A percentile compares a stretch with the other conserved stretches of the same genome.
These are phyloP conservation scores for Ptychobarbus kaznakovi DNA, from an alignment of 2,797 vertebrate genomes.

Conservation along the genomic window DNA sequence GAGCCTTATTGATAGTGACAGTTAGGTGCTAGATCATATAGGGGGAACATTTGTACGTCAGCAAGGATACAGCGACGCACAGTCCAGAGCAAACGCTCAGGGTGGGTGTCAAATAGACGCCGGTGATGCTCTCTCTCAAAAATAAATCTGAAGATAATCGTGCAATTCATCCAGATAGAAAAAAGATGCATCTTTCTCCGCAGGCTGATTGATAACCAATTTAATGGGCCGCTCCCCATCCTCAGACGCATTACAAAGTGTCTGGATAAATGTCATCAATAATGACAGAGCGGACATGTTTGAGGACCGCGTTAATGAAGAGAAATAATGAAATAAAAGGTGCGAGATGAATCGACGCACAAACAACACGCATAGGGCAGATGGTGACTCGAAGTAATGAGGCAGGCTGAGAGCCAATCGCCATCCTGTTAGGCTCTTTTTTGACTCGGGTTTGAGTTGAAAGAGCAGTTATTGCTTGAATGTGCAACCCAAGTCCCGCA, in stretches of 20 bases:
- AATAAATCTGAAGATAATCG: constrained; percentile 69
- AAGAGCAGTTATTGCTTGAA: constrained; percentile 1
- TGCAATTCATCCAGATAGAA: constrained; percentile 61
- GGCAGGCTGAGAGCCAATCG: constrained; percentile 11
- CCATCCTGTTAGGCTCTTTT: not conserved
- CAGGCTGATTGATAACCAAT: constrained; percentile 69
- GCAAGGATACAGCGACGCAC: constrained; percentile 65
- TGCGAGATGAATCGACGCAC: constrained; percentile 14
- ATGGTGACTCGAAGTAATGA: constrained; percentile 8
- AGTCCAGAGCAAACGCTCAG: constrained; percentile 63
- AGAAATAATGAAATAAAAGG: constrained; percentile 45
- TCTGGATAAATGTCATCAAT: constrained; percentile 39
- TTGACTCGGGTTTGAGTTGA: not conserved
- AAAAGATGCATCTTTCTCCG: constrained; percentile 53
- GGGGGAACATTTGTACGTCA: constrained; percentile 70
- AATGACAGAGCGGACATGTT: constrained; percentile 35
- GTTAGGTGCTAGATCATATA: constrained; percentile 71
- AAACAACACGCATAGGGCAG: constrained; percentile 20
- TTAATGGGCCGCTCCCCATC: constrained; percentile 51
- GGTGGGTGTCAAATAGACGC: constrained; percentile 65
- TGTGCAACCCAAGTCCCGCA: not conserved
- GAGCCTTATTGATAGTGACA: constrained; percentile 78
- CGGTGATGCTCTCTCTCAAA: constrained; percentile 54
- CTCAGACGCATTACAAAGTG: constrained; percentile 36
- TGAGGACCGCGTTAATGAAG: constrained; percentile 39